Evolutionary conservation across 2,888 invertebrate genomes (phyloP).

Genomic region (Zele albiditarsus): DNA sequence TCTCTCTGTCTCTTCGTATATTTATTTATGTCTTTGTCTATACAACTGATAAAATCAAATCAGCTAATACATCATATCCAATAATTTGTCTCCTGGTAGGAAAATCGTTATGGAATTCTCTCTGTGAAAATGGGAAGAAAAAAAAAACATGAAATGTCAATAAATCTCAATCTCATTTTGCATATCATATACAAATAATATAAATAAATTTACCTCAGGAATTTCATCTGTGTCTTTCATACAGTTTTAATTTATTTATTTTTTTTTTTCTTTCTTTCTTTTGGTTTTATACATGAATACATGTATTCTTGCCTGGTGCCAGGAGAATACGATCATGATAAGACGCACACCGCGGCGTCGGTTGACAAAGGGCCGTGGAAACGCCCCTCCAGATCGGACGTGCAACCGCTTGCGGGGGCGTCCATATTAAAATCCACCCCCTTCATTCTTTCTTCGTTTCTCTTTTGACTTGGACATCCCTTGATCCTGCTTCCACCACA

Average conservation of each 20-base stretch:
- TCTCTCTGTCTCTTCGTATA: not conserved
- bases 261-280: slow-evolving; percentile 25
- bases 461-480: not conserved
- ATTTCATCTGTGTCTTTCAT: not conserved
- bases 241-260: not conserved
- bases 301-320: slow-evolving; percentile 36
- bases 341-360: slow-evolving; percentile 64
- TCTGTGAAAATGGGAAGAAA: not conserved
- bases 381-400: slow-evolving; percentile 67
- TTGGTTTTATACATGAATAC: slow-evolving; percentile 15
- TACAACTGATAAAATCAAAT: slow-evolving; percentile 16
- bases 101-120: too few species aligned
- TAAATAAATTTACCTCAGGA: not conserved
- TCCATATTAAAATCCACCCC: slow-evolving; percentile 66
- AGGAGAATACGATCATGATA: slow-evolving; percentile 63
- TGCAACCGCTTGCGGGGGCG: slow-evolving; percentile 68
- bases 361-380: slow-evolving; percentile 69
- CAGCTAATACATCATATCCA: not conserved
- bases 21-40: not conserved
- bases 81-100: not conserved
- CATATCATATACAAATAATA: not conserved
- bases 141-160: not conserved
- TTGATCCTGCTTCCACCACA: slow-evolving; percentile 46
- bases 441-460: slow-evolving; percentile 27
- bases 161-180: not conserved